Conservation (phyloP, 2,888 invertebrate genomes). For the Willowsia nigromaculata region DNA sequence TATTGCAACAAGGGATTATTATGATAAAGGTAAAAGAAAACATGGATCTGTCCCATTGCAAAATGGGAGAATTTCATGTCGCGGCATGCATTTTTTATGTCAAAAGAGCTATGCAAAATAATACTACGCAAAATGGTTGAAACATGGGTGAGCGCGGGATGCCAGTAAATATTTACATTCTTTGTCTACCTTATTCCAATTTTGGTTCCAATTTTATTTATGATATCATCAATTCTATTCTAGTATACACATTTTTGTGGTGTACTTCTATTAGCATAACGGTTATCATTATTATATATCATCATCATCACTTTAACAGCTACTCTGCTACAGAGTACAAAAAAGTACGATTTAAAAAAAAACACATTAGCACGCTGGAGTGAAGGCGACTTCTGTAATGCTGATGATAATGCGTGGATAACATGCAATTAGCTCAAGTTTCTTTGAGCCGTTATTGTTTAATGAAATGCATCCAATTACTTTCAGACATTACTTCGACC, state of each 20-base stretch:
- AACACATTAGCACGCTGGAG: background rate
- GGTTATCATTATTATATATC: conserved; percentile 2
- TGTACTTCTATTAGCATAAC: background rate
- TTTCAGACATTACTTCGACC: conserved; percentile 7
- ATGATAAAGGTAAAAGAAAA: conserved; percentile 33
- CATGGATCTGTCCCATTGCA: background rate
- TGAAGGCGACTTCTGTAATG: background rate
- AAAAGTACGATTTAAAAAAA: background rate
- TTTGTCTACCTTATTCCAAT: background rate
- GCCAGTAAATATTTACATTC: background rate
- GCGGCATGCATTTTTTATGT: conserved; percentile 9
- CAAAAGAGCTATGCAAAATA: background rate
- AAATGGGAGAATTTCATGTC: background rate
- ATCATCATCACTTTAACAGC: background rate
- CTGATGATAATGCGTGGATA: conserved; percentile 34
- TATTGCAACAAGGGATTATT: background rate
- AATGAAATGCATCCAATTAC: conserved; percentile 66
- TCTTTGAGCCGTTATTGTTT: conserved; percentile 26
- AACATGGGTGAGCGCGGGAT: background rate
- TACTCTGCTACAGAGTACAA: no score
- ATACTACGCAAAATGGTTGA: background rate
- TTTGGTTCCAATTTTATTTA: background rate
- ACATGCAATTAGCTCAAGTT: conserved; percentile 60
- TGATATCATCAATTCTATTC: background rate
- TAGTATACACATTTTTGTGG: background rate